These are phyloP conservation scores for Poeciliopsis turrubarensis DNA, from an alignment of 2,113 vertebrate species.

Conservation along the genomic window DNA sequence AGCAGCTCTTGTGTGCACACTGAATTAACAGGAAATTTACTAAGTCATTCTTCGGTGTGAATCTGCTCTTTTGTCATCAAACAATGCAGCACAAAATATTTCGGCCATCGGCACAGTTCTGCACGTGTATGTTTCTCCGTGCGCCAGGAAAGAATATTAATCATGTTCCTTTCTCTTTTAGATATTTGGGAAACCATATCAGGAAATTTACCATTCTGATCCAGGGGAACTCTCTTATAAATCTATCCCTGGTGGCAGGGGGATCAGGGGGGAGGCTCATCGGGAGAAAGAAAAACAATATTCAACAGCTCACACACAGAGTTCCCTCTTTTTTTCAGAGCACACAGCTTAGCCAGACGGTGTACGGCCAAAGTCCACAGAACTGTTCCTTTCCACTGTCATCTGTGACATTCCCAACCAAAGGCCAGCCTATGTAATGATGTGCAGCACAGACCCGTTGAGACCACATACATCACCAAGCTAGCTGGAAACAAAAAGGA, in stretches of 20 bases:
- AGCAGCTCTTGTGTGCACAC: constrained; percentile 66
- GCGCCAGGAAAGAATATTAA: constrained; percentile 20
- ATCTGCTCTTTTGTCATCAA: constrained; percentile 32
- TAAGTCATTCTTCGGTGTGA: constrained; percentile 52
- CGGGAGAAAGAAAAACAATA: constrained; percentile 21
- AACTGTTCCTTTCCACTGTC: constrained; percentile 89
- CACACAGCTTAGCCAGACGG: constrained; percentile 47
- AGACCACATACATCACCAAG: constrained; percentile 20
- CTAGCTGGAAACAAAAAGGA: constrained; percentile 11
- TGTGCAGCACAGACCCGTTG: constrained; percentile 80
- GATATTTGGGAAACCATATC: constrained; percentile 31
- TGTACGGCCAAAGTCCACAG: constrained; percentile 91
- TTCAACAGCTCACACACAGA: constrained; percentile 27
- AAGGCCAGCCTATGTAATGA: constrained; percentile 87
- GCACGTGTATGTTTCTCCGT: constrained; percentile 20
- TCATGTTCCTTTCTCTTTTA: constrained; percentile 33
- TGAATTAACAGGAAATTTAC: constrained; percentile 57
- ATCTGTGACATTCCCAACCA: constrained; percentile 94
- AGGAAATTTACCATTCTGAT: constrained; percentile 21
- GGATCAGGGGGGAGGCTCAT: too few species aligned
- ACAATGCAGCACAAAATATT: constrained; percentile 31
- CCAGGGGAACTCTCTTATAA: constrained; percentile 33
- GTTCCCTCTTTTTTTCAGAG: constrained; percentile 10
- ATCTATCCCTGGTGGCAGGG: constrained; percentile 11
- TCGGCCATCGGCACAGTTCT: constrained; percentile 10